Evolutionary conservation across 2,888 invertebrate species (phyloP).

Genomic region (Orthosia incerta): DNA sequence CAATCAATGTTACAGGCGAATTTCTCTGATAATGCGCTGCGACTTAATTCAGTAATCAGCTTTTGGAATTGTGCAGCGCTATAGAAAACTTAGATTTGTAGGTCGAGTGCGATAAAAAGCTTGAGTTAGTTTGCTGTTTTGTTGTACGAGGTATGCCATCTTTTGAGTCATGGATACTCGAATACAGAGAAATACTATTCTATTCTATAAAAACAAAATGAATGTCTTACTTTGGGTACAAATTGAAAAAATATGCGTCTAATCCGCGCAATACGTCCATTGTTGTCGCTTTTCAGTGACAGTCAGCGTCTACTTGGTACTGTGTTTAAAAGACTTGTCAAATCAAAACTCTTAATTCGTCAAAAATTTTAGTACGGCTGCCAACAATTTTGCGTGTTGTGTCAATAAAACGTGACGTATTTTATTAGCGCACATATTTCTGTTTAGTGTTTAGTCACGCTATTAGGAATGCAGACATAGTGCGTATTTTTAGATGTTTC

Average conservation of each 20-base stretch:
- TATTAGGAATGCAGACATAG: constrained; percentile 37
- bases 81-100: constrained; percentile 15
- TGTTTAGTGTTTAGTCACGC: constrained; percentile 34
- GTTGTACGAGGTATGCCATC: no score
- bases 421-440: constrained; percentile 55
- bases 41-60: constrained; percentile 64
- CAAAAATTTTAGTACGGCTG: constrained; percentile 22
- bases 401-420: constrained; percentile 49
- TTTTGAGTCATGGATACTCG: no score
- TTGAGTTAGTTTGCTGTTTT: constrained; percentile 15
- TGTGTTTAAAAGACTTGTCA: constrained; percentile 26
- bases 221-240: no score
- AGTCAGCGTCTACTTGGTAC: background rate
- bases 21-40: constrained; percentile 67
- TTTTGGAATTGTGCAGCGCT: constrained; percentile 36
- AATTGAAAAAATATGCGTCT: no score
- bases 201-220: no score
- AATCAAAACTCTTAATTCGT: constrained; percentile 23
- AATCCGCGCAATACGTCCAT: no score
- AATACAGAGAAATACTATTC: no score
- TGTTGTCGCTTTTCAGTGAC: no score
- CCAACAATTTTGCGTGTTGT: constrained; percentile 41
- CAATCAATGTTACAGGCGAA: constrained; percentile 67
- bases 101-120: background rate
- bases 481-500: constrained; percentile 49